These are phyloP conservation scores for Denticeps clupeoides DNA, from an alignment of 2,797 vertebrate genomes.

Conservation along the genomic window DNA sequence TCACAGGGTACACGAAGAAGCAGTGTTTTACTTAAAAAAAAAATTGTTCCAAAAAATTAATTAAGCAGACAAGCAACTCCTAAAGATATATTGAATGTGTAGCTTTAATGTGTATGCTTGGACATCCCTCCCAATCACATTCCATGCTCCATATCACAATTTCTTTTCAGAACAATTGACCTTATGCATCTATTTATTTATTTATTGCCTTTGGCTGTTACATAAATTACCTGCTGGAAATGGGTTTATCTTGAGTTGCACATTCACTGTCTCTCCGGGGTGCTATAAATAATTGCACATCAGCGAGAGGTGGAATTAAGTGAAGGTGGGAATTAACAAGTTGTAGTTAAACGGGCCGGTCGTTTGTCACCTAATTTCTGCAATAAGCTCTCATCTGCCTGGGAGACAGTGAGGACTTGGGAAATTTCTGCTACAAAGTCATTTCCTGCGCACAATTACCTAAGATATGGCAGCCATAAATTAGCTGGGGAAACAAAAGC, in stretches of 20 bases:
- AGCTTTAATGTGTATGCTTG: too few species aligned
- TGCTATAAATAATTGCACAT: constrained; percentile 33
- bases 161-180: background rate
- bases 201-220: constrained; percentile 30
- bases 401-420: constrained; percentile 10
- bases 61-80: too few species aligned
- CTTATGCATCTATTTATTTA: background rate
- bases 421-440: constrained; percentile 32
- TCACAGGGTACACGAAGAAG: too few species aligned
- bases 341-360: constrained; percentile 26
- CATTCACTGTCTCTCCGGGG: constrained; percentile 29
- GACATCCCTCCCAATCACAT: too few species aligned
- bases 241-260: constrained; percentile 40
- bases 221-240: constrained; percentile 37
- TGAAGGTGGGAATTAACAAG: constrained; percentile 31
- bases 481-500: constrained; percentile 53
- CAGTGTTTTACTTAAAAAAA: too few species aligned
- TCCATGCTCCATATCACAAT: too few species aligned
- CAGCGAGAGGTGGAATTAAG: constrained; percentile 30
- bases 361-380: constrained; percentile 25
- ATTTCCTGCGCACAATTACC: constrained; percentile 37
- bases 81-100: too few species aligned
- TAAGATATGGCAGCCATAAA: constrained; percentile 46
- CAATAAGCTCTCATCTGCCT: constrained; percentile 4
- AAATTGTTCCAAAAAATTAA: too few species aligned